Conservation (phyloP, 2,888 invertebrate genomes). For the Prosapia bicincta region DNA sequence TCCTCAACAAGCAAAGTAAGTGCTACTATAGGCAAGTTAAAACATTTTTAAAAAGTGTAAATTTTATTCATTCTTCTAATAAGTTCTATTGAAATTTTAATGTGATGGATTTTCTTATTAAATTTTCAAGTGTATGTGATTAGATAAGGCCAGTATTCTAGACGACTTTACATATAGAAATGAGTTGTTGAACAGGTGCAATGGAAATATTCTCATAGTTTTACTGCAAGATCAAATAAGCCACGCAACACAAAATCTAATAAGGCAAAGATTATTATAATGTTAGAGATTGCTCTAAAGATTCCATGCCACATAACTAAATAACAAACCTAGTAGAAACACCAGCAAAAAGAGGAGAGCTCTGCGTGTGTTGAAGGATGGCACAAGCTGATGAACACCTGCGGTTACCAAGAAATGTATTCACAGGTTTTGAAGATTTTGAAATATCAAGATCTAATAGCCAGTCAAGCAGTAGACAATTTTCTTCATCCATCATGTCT, state of each 20-base stretch:
- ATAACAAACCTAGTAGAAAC: slow-evolving; percentile 6
- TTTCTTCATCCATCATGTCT: not conserved
- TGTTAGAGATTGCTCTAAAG: not conserved
- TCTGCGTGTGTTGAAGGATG: not conserved
- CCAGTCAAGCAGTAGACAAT: not conserved
- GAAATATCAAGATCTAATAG: not conserved
- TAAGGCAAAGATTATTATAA: not conserved
- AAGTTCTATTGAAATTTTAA: too few species aligned
- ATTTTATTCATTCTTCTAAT: too few species aligned
- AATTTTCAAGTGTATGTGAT: too few species aligned
- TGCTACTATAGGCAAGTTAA: too few species aligned
- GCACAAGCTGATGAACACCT: slow-evolving; percentile 4
- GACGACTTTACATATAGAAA: not conserved
- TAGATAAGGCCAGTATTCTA: too few species aligned
- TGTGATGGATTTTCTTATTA: too few species aligned
- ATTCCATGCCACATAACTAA: not conserved
- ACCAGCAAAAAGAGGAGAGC: not conserved
- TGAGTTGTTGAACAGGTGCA: not conserved
- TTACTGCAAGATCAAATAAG: too few species aligned
- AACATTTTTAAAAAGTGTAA: too few species aligned
- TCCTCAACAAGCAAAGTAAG: too few species aligned
- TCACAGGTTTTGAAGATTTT: not conserved
- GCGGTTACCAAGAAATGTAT: not conserved
- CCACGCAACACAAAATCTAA: too few species aligned
- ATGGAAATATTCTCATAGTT: not conserved